Percentiles rank a stretch among this genome's conserved stretches.
These are phyloP conservation scores for Corapipo altera DNA, from an alignment of 2,113 vertebrate species.

Conservation along the genomic window DNA sequence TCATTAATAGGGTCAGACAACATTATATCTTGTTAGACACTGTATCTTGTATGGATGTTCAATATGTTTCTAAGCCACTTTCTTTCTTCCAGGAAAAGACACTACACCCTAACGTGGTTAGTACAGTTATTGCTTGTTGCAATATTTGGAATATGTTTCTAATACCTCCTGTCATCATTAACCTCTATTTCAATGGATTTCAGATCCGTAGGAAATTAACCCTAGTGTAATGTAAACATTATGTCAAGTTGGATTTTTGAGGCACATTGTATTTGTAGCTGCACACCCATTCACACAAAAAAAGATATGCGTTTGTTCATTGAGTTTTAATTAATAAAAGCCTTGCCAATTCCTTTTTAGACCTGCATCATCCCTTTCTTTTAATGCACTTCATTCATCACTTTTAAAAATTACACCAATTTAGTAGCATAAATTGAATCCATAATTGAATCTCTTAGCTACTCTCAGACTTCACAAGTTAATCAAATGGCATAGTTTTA, in stretches of 20 bases:
- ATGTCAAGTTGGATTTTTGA: neutral
- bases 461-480: slow-evolving; percentile 70
- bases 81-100: neutral
- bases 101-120: neutral
- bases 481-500: slow-evolving; percentile 68
- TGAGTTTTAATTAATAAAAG: slow-evolving; percentile 43
- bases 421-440: slow-evolving; percentile 75
- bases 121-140: neutral
- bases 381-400: slow-evolving; percentile 72
- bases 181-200: neutral
- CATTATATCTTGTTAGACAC: neutral
- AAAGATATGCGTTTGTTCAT: neutral
- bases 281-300: neutral
- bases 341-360: slow-evolving; percentile 51
- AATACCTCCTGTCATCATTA: neutral
- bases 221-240: neutral
- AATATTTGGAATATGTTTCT: neutral
- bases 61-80: neutral
- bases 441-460: slow-evolving; percentile 78
- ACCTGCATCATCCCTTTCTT: slow-evolving; percentile 47
- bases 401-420: slow-evolving; percentile 77
- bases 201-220: neutral
- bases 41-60: neutral
- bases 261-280: neutral
- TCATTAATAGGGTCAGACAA: neutral